Evolutionary conservation across 2,888 invertebrate species (phyloP), one percentile per base, ranked within the genome.

Genomic region (Ferrisia virgata): DNA sequence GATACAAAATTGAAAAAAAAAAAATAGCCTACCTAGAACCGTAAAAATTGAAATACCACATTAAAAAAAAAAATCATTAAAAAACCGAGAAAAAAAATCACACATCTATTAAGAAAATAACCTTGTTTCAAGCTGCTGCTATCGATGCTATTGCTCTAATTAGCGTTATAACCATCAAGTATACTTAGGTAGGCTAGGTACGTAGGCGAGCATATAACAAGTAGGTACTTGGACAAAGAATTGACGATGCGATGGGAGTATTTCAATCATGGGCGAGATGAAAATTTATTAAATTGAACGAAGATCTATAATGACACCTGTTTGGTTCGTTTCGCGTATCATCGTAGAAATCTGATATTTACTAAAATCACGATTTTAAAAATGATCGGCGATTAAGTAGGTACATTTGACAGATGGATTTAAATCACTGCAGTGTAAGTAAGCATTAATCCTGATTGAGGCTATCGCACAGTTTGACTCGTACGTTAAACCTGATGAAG

Each of bases 51-150:
- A 64, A 64, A 64, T 64, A 28, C 64, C 64, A 64, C 64, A 64
- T 64, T 25, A 53, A 64, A 28, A 64, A 64, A 28, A 64, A 64
- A 64, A 64, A 64, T 64, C 64, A 64, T 64, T 64, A 64, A 43
- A 36, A 53, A 53, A 53, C 53, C 47, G 9, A 18, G 28, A 64
- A 64, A 64, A 25, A 58, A 28, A 64, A 64, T 31, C 28, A 28
- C 28, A 64, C 15, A 25, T 64, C 64, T 28, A 64, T 64, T 64
- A 64, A 64, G 64, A 64, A 64, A 64, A 64, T 64, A 64, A 28
- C 64, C 64, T 64, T 28, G 64, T 64, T 64, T 64, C 13, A 64
- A 64, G 13, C 13, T 4, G 13, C 13, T 4, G 64, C 64, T 64
- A 64, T 64, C 15, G 28, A 64, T 4, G 64, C 64, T 64, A 64